Evolutionary conservation across 2,797 vertebrate genomes (phyloP), one percentile per base, ranked within the genome.

Genomic region (Xenopus petersii): DNA sequence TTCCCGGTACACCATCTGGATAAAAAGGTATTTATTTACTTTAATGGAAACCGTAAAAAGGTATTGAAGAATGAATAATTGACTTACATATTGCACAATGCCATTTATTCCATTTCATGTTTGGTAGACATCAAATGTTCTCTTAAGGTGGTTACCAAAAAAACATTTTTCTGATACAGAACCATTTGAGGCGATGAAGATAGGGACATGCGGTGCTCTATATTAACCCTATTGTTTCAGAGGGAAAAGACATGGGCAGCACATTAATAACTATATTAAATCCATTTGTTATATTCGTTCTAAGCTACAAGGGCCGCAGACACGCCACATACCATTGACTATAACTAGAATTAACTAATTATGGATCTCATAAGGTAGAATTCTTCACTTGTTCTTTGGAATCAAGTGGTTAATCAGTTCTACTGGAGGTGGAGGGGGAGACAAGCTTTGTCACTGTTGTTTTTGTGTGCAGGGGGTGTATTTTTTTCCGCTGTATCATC

Each of bases 401-500:
- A 15, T 51, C 4, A 49, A n/a, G 17, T 24, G 49, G 48, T 72
- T 72, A 77, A 72, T 15, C 5, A 1, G 16, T 64, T 58, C 10
- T 30, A 63, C 30, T 54, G 30, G 12, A 30, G 46, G 58, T 17
- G 42, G n/a, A 36, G n/a, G 26, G 49, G 8, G 36, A 42, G 36
- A 9, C 36, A 42, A 42, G 36, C 8, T 11, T 65, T 70, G 66
- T 70, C 76, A 73, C 61, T 49, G 64, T 51, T 59, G 42, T 76
- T 60, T 71, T 59, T 70, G 1, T 51, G 11, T 51, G 3, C 2
- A 9, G 21, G 12, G 26, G 49, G 36, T 24, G 12, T 21, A 56
- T 36, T 71, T 71, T 63, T 78, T 78, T 79, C 15, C 55, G 67
- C 71, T 79, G 71, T 71, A 79, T 79, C 71, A 79, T 79, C 71